Evolutionary conservation across 64 coral and sea anemone genomes (phyloP).

Genomic region (Montipora sp.): DNA sequence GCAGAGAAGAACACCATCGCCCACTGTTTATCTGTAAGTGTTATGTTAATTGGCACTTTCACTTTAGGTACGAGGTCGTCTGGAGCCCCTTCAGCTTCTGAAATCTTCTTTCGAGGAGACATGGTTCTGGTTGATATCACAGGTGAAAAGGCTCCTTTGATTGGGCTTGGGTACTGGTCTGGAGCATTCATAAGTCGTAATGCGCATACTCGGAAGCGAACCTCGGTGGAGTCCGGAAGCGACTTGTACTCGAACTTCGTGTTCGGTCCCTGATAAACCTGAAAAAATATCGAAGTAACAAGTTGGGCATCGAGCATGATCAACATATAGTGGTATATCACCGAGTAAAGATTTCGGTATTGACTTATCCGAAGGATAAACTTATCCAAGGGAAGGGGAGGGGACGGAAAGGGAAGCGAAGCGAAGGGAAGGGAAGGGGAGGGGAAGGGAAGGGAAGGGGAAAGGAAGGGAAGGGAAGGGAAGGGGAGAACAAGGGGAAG

Average conservation of each 20-base stretch:
- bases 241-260: conserved; percentile 58
- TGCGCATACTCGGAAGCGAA: conserved; percentile 86
- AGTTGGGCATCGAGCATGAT: neutral
- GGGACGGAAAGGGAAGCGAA: too few species aligned
- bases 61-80: conserved; percentile 9
- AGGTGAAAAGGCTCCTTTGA: conserved; percentile 77
- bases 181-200: conserved; percentile 42
- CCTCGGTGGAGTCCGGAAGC: conserved; percentile 50
- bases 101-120: conserved; percentile 53
- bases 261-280: conserved; percentile 79
- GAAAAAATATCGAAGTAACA: neutral
- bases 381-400: too few species aligned
- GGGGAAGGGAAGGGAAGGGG: too few species aligned
- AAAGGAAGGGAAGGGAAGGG: too few species aligned
- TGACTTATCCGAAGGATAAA: too few species aligned
- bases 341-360: too few species aligned
- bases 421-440: too few species aligned
- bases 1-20: conserved; percentile 87
- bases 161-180: conserved; percentile 40
- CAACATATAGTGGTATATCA: too few species aligned
- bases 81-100: conserved; percentile 35
- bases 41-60: conserved; percentile 21
- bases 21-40: conserved; percentile 86
- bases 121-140: conserved; percentile 50
- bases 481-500: too few species aligned